Conservation (phyloP, 35 echinoderm and acorn worm species). For the Acanthaster planci region DNA sequence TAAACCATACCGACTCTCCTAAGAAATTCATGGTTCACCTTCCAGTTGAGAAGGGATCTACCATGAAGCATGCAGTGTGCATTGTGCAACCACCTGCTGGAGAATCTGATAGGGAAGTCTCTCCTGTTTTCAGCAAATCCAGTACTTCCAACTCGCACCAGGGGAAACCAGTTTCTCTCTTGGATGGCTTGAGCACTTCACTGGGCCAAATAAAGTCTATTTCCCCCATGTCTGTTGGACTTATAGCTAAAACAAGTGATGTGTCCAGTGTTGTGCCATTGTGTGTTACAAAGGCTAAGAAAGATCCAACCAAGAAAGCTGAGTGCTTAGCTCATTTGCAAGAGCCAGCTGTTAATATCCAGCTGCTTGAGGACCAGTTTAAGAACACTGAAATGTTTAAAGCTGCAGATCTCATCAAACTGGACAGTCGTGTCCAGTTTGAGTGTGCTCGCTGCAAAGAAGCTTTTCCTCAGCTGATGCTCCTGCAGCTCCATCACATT, state of each 20-base stretch:
- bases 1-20: not conserved
- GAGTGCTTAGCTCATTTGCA: not conserved
- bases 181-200: no score
- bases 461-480: slow-evolving; percentile 19
- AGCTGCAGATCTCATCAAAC: not conserved
- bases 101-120: no score
- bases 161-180: no score
- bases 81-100: slow-evolving; percentile 9
- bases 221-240: no score
- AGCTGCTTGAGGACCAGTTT: not conserved
- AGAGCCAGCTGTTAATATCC: not conserved
- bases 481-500: slow-evolving; percentile 22
- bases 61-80: not conserved
- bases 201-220: no score
- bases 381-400: not conserved
- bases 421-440: slow-evolving; percentile 14
- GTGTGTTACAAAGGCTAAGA: no score
- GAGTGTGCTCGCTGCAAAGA: slow-evolving; percentile 37
- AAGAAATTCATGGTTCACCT: slow-evolving; percentile 20
- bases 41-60: slow-evolving; percentile 3
- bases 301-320: no score
- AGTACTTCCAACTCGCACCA: no score
- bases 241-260: no score
- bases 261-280: no score
- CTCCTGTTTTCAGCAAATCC: no score